A percentile compares a stretch with the other conserved stretches of the same genome.
These are phyloP conservation scores for Spea hammondii DNA, from an alignment of 2,797 vertebrate species.

Conservation along the genomic window DNA sequence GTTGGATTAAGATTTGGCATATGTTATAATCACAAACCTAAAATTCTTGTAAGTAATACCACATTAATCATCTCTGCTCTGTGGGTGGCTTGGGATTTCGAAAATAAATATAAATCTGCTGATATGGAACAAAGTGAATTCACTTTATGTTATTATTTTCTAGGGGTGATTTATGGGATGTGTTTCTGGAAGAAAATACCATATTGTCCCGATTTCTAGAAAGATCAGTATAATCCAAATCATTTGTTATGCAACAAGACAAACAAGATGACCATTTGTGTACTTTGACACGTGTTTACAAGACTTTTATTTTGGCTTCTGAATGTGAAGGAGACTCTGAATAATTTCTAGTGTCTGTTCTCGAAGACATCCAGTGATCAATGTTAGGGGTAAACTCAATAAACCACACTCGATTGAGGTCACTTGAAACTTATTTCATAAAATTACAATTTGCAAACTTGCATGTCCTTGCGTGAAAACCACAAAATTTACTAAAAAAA, in stretches of 20 bases:
- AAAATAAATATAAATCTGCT: slow-evolving; percentile 12
- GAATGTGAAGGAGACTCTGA: too few species aligned
- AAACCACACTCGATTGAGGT: too few species aligned
- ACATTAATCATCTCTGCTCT: slow-evolving; percentile 5
- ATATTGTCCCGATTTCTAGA: not conserved
- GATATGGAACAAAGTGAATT: slow-evolving; percentile 4
- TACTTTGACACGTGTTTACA: not conserved
- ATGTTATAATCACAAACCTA: not conserved
- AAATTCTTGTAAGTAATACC: slow-evolving; percentile 2
- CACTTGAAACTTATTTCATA: too few species aligned
- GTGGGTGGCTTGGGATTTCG: not conserved
- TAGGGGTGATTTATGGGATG: slow-evolving; percentile 1
- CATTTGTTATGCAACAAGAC: not conserved
- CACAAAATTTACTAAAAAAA: too few species aligned
- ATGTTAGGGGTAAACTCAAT: too few species aligned
- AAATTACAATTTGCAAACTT: too few species aligned
- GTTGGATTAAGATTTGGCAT: slow-evolving; percentile 11
- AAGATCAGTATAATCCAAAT: not conserved
- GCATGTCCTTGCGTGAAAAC: too few species aligned
- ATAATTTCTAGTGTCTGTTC: too few species aligned
- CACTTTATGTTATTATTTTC: slow-evolving; percentile 9
- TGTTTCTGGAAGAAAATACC: not conserved
- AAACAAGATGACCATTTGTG: not conserved
- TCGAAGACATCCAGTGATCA: too few species aligned
- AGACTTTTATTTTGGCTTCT: not conserved